phyloP scores from a whole-genome alignment of 2,888 invertebrate species.

The Drosophila mayaguana region DNA sequence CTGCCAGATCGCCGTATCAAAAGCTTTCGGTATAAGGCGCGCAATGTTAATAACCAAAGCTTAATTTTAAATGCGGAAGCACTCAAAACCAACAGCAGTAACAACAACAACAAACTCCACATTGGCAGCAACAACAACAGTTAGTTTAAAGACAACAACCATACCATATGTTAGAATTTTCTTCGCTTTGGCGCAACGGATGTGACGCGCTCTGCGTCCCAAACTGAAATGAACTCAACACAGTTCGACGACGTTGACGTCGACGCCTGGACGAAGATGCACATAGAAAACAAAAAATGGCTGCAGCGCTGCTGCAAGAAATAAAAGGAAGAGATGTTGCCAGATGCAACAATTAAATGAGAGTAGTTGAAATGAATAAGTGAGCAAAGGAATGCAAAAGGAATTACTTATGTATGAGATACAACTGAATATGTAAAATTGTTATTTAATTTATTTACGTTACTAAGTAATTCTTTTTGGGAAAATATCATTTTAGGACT shows the following conservation, averaged over 20 bases:
- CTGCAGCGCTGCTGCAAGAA: conserved; percentile 12
- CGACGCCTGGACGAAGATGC: background rate
- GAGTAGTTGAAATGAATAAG: conserved; percentile 2
- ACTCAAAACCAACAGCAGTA: background rate
- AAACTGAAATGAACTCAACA: conserved; percentile 28
- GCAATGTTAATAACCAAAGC: background rate
- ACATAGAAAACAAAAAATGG: conserved; percentile 16
- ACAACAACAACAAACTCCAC: conserved; percentile 10
- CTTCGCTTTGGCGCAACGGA: background rate
- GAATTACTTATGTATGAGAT: background rate
- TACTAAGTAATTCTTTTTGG: background rate
- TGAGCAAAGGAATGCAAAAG: conserved; percentile 2
- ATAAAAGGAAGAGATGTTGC: conserved; percentile 4
- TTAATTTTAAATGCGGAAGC: conserved; percentile 15
- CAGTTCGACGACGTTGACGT: background rate
- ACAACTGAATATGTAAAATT: background rate
- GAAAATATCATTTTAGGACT: background rate
- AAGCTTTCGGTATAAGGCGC: conserved; percentile 23
- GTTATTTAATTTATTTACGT: background rate
- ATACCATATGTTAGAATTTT: conserved; percentile 27
- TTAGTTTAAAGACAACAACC: conserved; percentile 7
- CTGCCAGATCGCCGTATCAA: conserved; percentile 25
- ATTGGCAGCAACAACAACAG: conserved; percentile 2
- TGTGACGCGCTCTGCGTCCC: conserved; percentile 15
- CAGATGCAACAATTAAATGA: background rate